Percentiles rank a stretch among this genome's conserved stretches.
Conservation (phyloP, 2,797 vertebrate genomes). For the Salmo trutta region DNA sequence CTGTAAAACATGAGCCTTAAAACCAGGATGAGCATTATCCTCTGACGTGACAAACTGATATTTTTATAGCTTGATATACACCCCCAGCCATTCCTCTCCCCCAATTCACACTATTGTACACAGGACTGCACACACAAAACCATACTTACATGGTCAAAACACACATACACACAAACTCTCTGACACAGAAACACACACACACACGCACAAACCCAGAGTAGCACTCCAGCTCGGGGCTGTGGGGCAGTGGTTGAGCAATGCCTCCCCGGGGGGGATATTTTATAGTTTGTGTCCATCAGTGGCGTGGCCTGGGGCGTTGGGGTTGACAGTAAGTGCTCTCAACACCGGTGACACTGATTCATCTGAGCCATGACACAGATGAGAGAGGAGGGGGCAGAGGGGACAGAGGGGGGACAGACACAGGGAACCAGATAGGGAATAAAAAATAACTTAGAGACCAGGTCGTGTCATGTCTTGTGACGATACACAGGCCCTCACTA, state of each 20-base stretch:
- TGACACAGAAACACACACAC: conserved; percentile 39
- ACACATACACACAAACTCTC: conserved; percentile 23
- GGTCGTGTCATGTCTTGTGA: conserved; percentile 26
- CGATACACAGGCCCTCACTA: neutral
- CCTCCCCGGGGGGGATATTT: conserved; percentile 83
- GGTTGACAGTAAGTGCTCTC: conserved; percentile 87
- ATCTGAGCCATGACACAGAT: conserved; percentile 81
- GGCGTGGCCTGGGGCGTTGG: conserved; percentile 77
- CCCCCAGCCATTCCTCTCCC: conserved; percentile 18
- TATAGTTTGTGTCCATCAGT: conserved; percentile 88
- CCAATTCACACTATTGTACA: conserved; percentile 28
- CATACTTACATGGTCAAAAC: conserved; percentile 18
- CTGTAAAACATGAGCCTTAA: conserved; percentile 11
- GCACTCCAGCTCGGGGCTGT: conserved; percentile 70
- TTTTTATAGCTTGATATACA: conserved; percentile 13
- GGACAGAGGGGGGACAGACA: conserved; percentile 11
- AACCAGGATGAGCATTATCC: conserved; percentile 24
- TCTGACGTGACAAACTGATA: conserved; percentile 26
- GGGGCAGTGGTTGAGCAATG: conserved; percentile 79
- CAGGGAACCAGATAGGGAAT: conserved; percentile 21
- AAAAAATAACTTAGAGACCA: conserved; percentile 40
- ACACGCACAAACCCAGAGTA: conserved; percentile 60
- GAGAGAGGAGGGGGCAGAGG: conserved; percentile 46
- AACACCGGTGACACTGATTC: conserved; percentile 85
- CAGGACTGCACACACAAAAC: conserved; percentile 30